phyloP scores from a whole-genome alignment of 2,888 invertebrate genomes.

The Loripinus fragilis region DNA sequence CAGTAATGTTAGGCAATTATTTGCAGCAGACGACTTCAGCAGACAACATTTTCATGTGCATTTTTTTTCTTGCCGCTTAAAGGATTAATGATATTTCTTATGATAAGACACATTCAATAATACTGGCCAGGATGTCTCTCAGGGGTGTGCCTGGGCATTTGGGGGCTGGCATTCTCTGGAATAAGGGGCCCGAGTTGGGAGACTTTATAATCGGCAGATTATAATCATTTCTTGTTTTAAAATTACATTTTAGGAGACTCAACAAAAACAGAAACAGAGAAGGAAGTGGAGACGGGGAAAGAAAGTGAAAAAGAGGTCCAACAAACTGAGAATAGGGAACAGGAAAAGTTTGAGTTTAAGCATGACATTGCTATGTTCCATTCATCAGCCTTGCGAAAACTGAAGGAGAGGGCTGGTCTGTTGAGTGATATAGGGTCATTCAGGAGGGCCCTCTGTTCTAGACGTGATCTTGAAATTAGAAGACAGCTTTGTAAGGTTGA shows the following conservation, averaged over 20 bases:
- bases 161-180: no score
- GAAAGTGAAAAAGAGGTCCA: background rate
- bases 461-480: constrained; percentile 90
- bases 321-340: background rate
- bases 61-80: no score
- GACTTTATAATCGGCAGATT: no score
- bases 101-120: no score
- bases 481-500: constrained; percentile 84
- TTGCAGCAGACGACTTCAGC: no score
- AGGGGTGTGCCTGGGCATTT: no score
- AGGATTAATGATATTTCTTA: no score
- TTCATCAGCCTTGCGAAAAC: constrained; percentile 69
- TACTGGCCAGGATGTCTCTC: no score
- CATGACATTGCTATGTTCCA: constrained; percentile 80
- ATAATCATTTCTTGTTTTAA: no score
- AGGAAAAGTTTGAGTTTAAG: constrained; percentile 62
- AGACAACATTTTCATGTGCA: no score
- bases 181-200: no score
- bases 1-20: no score
- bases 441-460: constrained; percentile 91
- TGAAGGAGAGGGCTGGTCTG: constrained; percentile 83
- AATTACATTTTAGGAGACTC: background rate
- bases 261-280: constrained; percentile 21
- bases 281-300: constrained; percentile 2
- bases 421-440: constrained; percentile 90